Evolutionary conservation across 2,888 invertebrate species (phyloP).

Genomic region (Athalia rosae): DNA sequence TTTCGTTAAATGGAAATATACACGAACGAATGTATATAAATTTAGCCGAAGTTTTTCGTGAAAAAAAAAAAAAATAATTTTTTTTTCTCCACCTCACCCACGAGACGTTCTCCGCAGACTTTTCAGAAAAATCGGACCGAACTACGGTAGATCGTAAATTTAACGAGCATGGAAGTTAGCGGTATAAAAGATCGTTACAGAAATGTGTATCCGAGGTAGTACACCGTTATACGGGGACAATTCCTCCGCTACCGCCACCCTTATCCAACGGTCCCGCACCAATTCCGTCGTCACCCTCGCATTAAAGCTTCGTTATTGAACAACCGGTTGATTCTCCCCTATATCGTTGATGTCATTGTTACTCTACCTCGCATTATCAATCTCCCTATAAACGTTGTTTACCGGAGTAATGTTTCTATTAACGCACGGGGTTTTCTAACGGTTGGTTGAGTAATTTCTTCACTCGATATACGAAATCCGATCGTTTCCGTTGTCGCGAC

Average conservation of each 20-base stretch:
- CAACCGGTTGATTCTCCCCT: conserved; percentile 40
- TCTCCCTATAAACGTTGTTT: conserved; percentile 28
- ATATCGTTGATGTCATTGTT: conserved; percentile 23
- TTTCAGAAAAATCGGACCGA: not conserved
- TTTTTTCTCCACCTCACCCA: no score
- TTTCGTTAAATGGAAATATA: no score
- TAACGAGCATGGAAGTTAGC: conserved; percentile 10
- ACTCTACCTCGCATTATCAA: conserved; percentile 37
- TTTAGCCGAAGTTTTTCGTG: no score
- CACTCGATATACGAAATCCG: not conserved
- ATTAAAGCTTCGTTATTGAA: conserved; percentile 45
- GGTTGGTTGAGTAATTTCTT: conserved; percentile 11
- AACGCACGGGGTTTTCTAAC: not conserved
- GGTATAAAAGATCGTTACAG: not conserved
- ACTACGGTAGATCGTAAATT: not conserved
- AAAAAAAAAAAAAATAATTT: no score
- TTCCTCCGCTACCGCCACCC: conserved; percentile 16
- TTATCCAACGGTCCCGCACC: conserved; percentile 8
- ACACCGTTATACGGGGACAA: conserved; percentile 29
- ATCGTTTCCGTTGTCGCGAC: not conserved
- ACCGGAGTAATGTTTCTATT: conserved; percentile 32
- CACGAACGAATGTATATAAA: no score
- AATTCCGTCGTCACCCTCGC: conserved; percentile 30
- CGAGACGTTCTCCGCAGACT: no score
- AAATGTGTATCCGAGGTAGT: conserved; percentile 30